phyloP scores from a whole-genome alignment of 92 coral and sea anemone genomes.

The Bergia sp. region DNA sequence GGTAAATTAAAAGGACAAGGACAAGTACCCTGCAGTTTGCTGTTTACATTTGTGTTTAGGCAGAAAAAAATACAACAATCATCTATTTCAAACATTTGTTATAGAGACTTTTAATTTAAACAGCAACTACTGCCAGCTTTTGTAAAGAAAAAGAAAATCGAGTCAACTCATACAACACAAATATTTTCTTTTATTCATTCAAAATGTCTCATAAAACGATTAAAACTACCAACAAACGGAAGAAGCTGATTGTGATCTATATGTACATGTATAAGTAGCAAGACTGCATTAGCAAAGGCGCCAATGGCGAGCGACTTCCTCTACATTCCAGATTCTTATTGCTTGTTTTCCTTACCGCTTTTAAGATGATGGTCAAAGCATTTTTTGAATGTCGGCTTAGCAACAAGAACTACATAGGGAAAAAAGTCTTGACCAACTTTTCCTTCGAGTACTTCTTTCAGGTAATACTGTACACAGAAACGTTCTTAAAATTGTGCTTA shows the following conservation, averaged over 20 bases:
- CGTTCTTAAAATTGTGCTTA: neutral
- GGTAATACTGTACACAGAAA: neutral
- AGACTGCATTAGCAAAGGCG: neutral
- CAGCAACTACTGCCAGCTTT: neutral
- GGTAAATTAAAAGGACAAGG: neutral
- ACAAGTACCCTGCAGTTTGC: neutral
- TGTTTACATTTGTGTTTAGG: neutral
- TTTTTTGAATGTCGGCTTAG: neutral
- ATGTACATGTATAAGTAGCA: neutral
- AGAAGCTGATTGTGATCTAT: neutral
- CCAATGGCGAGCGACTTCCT: neutral
- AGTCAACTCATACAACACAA: too few relatives aligned
- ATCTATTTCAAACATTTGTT: too few relatives aligned
- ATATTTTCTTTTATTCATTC: neutral
- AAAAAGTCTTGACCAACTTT: neutral
- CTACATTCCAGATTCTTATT: neutral
- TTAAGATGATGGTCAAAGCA: neutral
- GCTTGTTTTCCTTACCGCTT: neutral
- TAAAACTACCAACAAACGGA: neutral
- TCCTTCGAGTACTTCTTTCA: neutral
- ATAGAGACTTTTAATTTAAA: neutral
- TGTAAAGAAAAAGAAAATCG: neutral
- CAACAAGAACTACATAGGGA: neutral
- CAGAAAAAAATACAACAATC: neutral
- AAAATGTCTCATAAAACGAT: neutral